Percentiles rank a stretch among this genome's conserved stretches.
phyloP scores from a whole-genome alignment of 1,140 invertebrate genomes.

The Trichonephila inaurata region DNA sequence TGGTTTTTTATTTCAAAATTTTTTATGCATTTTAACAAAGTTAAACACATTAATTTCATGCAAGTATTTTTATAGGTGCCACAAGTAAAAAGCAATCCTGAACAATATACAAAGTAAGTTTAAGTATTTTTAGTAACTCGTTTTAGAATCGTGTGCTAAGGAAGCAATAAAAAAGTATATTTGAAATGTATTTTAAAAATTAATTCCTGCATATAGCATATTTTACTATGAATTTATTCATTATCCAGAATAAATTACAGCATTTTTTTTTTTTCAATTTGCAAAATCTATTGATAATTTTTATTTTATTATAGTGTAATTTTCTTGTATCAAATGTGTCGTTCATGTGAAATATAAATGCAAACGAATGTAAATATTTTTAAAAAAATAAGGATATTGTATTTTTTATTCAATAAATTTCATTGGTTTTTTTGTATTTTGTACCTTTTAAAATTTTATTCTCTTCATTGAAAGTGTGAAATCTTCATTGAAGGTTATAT shows the following conservation, averaged over 20 bases:
- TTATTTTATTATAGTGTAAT: too few species aligned
- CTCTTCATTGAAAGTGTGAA: background rate
- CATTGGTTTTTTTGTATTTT: background rate
- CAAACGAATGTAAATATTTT: too few species aligned
- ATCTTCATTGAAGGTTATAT: background rate
- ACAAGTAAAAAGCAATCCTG: conserved; percentile 25
- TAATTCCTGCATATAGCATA: background rate
- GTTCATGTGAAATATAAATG: too few species aligned
- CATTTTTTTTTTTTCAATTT: background rate
- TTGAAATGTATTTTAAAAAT: background rate
- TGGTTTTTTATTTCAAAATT: background rate
- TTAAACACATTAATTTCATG: background rate
- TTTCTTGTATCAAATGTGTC: too few species aligned
- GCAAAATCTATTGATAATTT: background rate
- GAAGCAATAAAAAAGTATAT: background rate
- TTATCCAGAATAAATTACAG: background rate
- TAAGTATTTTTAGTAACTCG: background rate
- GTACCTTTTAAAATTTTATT: background rate
- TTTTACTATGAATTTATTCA: background rate
- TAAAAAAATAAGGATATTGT: too few species aligned
- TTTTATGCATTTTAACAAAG: background rate
- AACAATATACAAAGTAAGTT: conserved; percentile 30
- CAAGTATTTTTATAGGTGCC: background rate
- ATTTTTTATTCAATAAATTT: too few species aligned
- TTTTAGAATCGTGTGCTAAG: too few species aligned